Evolutionary conservation across 2,797 vertebrate genomes (phyloP).

Genomic region (Gymnopithys bicolor): DNA sequence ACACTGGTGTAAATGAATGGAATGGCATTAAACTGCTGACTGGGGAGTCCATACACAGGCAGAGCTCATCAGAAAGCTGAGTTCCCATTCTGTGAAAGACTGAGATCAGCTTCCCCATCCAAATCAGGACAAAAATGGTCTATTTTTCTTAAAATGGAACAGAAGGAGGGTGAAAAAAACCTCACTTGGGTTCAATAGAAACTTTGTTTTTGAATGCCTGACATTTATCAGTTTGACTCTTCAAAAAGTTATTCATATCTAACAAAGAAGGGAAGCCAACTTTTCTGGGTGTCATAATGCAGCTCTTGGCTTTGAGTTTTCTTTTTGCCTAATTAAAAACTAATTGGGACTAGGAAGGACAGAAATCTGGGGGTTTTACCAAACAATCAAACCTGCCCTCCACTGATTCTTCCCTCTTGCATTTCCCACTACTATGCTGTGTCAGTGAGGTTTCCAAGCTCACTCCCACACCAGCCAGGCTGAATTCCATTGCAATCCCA

Average conservation of each 20-base stretch:
- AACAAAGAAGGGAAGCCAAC: neutral
- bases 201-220: slow-evolving; percentile 36
- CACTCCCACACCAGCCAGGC: neutral
- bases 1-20: slow-evolving; percentile 68
- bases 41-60: slow-evolving; percentile 60
- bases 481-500: neutral
- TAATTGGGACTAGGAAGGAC: neutral
- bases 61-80: slow-evolving; percentile 66
- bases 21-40: slow-evolving; percentile 64
- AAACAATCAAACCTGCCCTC: neutral
- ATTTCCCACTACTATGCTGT: neutral
- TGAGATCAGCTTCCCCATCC: slow-evolving; percentile 68
- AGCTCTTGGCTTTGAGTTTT: neutral
- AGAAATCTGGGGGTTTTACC: neutral
- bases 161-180: slow-evolving; percentile 19
- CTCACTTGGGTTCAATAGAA: slow-evolving; percentile 43
- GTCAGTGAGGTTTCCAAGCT: neutral
- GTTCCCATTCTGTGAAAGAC: slow-evolving; percentile 56
- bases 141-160: slow-evolving; percentile 66
- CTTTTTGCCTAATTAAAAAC: neutral
- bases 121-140: slow-evolving; percentile 64
- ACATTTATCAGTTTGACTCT: slow-evolving; percentile 40
- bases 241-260: slow-evolving; percentile 10
- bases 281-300: neutral
- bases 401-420: neutral